These are phyloP conservation scores for Rhabdomys pumilio DNA, from an alignment of 2,797 vertebrate genomes.

Conservation along the genomic window DNA sequence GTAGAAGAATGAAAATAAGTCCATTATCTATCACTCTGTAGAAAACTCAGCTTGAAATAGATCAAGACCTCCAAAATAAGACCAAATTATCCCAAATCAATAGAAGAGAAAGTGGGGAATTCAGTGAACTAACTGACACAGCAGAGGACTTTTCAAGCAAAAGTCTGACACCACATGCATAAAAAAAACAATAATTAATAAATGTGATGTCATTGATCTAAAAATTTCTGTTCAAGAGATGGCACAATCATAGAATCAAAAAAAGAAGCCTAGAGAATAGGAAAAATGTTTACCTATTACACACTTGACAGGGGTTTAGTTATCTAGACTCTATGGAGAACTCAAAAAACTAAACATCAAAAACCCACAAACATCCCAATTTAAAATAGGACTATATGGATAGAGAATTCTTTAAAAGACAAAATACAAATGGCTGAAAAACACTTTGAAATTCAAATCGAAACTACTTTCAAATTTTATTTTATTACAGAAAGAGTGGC, in stretches of 20 bases:
- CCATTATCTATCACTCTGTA: not conserved
- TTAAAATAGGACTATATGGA: not conserved
- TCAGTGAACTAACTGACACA: not conserved
- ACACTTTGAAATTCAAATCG: not conserved
- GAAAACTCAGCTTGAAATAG: not conserved
- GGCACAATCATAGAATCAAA: too few relatives aligned
- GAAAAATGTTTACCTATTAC: not conserved
- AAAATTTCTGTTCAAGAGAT: too few relatives aligned
- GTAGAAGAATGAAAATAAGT: not conserved
- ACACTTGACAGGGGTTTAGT: not conserved
- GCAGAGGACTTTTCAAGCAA: not conserved
- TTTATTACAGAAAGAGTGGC: not conserved
- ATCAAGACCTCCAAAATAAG: not conserved
- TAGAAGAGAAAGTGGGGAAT: not conserved
- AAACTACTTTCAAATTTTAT: not conserved
- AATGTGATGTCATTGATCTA: too few relatives aligned
- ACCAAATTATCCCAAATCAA: not conserved
- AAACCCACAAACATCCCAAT: not conserved
- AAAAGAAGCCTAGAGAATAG: too few relatives aligned
- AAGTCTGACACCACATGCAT: too few relatives aligned
- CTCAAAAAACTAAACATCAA: not conserved
- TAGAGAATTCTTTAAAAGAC: not conserved
- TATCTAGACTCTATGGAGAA: not conserved
- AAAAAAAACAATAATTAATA: too few relatives aligned
- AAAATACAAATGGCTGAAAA: not conserved